These are phyloP conservation scores for Lasioglossum pauxillum DNA, from an alignment of 2,888 invertebrate species.

Conservation along the genomic window DNA sequence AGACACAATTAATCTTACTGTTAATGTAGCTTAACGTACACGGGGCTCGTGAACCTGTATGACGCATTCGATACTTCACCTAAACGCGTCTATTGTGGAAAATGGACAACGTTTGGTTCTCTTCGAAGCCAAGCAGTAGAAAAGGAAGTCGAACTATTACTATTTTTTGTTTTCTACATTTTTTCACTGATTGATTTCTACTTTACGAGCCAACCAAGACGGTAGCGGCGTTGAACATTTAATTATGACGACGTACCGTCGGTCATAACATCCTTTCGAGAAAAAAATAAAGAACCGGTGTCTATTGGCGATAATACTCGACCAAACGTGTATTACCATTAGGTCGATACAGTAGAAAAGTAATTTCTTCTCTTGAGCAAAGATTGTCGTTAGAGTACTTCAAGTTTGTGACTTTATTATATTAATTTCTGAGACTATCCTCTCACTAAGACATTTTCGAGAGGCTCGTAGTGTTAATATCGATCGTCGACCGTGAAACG, in stretches of 20 bases:
- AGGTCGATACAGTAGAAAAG: constrained; percentile 58
- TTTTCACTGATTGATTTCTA: background rate
- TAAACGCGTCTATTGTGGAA: background rate
- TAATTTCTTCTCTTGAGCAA: constrained; percentile 26
- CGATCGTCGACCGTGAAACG: constrained; percentile 15
- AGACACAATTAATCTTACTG: too few species aligned
- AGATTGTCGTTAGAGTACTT: constrained; percentile 21
- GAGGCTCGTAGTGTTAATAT: constrained; percentile 22
- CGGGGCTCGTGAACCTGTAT: background rate
- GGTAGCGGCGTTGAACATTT: background rate
- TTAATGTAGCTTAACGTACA: background rate
- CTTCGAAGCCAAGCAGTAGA: background rate
- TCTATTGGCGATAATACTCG: constrained; percentile 79
- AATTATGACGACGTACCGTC: background rate
- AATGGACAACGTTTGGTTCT: background rate
- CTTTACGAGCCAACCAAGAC: background rate
- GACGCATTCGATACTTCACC: background rate
- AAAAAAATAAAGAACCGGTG: constrained; percentile 42
- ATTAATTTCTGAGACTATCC: constrained; percentile 10
- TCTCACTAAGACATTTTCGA: constrained; percentile 12
- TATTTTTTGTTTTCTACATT: background rate
- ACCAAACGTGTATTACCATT: constrained; percentile 81
- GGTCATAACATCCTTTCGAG: constrained; percentile 1
- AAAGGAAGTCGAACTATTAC: background rate
- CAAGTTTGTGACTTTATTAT: constrained; percentile 17